Conservation (phyloP, 2,113 vertebrate species). For the Spheniscus mendiculus region DNA sequence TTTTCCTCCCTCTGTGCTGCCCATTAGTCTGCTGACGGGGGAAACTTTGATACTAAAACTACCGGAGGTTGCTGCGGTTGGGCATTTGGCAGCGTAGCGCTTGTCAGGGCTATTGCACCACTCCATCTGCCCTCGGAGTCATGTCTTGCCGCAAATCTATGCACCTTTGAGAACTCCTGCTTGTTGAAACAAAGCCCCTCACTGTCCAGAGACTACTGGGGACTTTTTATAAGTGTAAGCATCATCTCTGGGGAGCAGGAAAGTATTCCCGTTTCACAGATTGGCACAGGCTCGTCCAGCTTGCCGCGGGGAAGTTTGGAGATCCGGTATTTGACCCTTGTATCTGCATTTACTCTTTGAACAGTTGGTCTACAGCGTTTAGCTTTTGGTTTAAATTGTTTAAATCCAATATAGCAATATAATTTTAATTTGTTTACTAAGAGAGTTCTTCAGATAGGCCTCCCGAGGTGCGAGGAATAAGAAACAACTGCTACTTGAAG, state of each 20-base stretch:
- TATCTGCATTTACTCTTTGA: neutral
- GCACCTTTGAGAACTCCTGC: neutral
- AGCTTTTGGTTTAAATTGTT: neutral
- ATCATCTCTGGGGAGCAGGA: neutral
- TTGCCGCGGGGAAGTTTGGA: neutral
- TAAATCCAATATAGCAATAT: neutral
- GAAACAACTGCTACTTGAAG: neutral
- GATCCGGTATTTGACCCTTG: neutral
- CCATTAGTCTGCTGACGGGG: neutral
- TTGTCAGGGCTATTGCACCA: neutral
- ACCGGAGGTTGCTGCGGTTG: neutral
- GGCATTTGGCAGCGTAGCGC: rapidly evolving
- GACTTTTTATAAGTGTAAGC: neutral
- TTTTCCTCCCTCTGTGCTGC: neutral
- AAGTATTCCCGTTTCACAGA: neutral
- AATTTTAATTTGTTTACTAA: conserved; percentile 1
- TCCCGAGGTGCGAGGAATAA: neutral
- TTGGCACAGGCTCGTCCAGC: neutral
- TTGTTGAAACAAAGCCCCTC: neutral
- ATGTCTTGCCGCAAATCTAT: neutral
- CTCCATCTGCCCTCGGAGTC: neutral
- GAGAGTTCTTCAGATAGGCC: neutral
- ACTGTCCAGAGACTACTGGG: neutral
- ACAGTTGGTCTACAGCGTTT: neutral
- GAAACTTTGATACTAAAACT: neutral